Evolutionary conservation across 64 coral and sea anemone genomes (phyloP).

Genomic region (Montipora sp.): DNA sequence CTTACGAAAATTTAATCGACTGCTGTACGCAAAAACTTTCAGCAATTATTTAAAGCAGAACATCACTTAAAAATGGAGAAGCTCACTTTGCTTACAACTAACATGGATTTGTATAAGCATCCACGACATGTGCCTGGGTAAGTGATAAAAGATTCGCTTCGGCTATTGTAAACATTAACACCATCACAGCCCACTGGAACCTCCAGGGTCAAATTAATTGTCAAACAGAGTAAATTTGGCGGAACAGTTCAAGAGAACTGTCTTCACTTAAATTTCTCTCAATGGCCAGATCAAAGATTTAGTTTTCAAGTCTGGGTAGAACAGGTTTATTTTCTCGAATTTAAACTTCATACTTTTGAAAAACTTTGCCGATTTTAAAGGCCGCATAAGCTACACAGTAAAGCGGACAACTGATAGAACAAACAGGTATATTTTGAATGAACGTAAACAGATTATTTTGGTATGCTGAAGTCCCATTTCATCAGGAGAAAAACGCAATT

Average conservation of each 20-base stretch:
- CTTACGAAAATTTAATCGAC: background rate
- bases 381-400: no score
- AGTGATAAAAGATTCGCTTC: background rate
- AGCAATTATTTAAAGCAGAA: background rate
- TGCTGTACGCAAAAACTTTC: background rate
- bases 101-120: slow-evolving; percentile 67
- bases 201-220: background rate
- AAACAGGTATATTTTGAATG: no score
- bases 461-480: no score
- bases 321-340: no score
- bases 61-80: slow-evolving; percentile 54
- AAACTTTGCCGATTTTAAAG: no score
- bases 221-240: background rate
- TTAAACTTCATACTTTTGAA: no score
- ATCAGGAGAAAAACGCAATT: no score
- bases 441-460: no score
- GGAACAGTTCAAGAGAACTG: background rate
- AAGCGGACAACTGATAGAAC: no score
- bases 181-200: background rate
- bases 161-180: background rate
- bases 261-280: background rate
- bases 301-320: no score
- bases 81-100: slow-evolving; percentile 62
- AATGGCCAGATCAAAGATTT: no score
- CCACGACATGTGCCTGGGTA: slow-evolving; percentile 76